Evolutionary conservation across 1,140 invertebrate genomes (phyloP), one percentile per base, ranked within the genome.

Genomic region (Pseudobourletiella spinata): DNA sequence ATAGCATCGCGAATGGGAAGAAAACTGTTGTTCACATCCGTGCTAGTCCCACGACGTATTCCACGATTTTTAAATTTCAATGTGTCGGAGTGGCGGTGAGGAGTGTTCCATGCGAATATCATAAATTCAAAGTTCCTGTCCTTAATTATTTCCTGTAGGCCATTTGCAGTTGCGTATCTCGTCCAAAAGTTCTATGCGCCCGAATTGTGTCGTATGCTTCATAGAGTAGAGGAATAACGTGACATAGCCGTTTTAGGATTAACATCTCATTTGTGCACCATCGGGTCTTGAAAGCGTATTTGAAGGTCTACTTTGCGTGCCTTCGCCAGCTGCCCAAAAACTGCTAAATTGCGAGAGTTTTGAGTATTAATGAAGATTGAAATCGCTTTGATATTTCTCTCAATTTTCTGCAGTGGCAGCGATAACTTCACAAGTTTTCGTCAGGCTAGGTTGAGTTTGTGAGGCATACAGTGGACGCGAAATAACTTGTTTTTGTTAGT

Each of bases 391-490:
- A 52, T 20, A 24, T 2, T 25, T 2, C 15, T 14, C 4, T 52
- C 48, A 39, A 52, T 52, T 1, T 35, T 18, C 26, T 24, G 20
- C 14, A 61, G 25, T 24, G 16, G 29, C 1, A 30, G 14, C 25
- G 54, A 28, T 30, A 22, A 1, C 2, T 32, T 18, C 1, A 61
- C 46, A 1, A 61, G 2, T 8, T 30, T 39, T 35, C 26, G 20
- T 1, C 59, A 46, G 14, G 26, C 46, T n/a, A 61, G 24, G 22
- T 61, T 46, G 1, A 61, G 50, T 26, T 26, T 20, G 35, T 61
- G 59, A 2, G 59, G 18, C 20, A 26, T n/a, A 22, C 59, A 61
- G 29, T 61, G 59, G 0, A 52, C 32, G 15, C 50, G 48, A 28
- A 25, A 61, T 24, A 61, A 15, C 1, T 14, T 52, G 1, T 24